These are phyloP conservation scores for Drosophila repletoides DNA, from an alignment of 1,140 invertebrate species.

Conservation along the genomic window DNA sequence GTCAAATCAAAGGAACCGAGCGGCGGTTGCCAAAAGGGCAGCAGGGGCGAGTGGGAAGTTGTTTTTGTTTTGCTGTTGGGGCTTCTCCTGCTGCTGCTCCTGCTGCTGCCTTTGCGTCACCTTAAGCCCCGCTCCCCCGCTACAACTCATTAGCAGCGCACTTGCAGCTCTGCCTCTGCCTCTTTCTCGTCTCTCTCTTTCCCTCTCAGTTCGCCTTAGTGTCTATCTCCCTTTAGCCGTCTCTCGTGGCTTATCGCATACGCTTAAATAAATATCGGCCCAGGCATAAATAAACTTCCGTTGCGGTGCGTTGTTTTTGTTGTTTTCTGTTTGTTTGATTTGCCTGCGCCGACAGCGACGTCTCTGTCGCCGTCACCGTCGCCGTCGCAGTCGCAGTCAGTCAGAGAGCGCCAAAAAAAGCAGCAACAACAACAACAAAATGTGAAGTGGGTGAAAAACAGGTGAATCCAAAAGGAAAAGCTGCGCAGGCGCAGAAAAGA, in stretches of 20 bases:
- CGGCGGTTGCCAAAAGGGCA: neutral
- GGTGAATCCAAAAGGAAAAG: too few relatives aligned
- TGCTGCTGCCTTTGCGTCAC: neutral
- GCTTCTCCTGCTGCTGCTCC: neutral
- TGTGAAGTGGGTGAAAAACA: neutral
- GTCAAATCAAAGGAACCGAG: constrained; percentile 48
- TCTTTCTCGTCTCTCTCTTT: constrained; percentile 13
- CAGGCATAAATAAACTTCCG: constrained; percentile 78
- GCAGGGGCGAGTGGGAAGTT: neutral
- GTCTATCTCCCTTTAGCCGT: neutral
- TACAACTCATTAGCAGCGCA: constrained; percentile 1
- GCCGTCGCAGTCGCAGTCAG: too few relatives aligned
- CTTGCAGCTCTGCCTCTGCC: constrained; percentile 16
- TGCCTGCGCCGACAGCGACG: constrained; percentile 35
- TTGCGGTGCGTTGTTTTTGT: constrained; percentile 52
- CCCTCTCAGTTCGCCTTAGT: too few relatives aligned
- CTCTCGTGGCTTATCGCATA: constrained; percentile 57
- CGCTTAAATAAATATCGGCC: constrained; percentile 66
- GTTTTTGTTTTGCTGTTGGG: constrained; percentile 30
- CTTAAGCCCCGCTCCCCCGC: neutral
- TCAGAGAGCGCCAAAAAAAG: too few relatives aligned
- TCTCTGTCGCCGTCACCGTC: neutral
- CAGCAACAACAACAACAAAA: neutral
- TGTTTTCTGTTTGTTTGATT: constrained; percentile 54
- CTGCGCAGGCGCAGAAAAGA: too few relatives aligned